Conservation (phyloP, 2,888 invertebrate genomes). For the Argyresthia goedartella region DNA sequence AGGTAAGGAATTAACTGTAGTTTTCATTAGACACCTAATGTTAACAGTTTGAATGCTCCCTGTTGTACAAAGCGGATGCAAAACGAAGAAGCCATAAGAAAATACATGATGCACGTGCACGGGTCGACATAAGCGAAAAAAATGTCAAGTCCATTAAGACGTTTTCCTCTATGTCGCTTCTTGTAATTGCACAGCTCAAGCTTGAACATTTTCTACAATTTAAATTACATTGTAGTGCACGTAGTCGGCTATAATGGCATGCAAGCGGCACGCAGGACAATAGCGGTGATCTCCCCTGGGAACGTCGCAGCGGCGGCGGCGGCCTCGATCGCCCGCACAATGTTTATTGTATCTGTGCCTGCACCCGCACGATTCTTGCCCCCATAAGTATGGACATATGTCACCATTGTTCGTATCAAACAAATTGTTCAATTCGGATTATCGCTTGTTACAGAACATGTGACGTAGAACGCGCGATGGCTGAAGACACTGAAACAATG, state of each 20-base stretch:
- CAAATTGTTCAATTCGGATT: too few species aligned
- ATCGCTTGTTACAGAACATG: slow-evolving; percentile 61
- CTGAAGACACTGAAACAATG: slow-evolving; percentile 36
- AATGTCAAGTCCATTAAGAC: neutral
- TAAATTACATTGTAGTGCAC: neutral
- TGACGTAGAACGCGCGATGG: slow-evolving; percentile 44
- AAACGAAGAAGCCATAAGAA: slow-evolving; percentile 28
- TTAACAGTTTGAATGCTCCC: too few species aligned
- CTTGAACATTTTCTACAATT: neutral
- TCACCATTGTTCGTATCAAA: too few species aligned
- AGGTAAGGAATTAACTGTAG: too few species aligned
- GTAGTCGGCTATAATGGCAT: neutral
- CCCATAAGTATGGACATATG: too few species aligned
- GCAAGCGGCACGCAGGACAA: slow-evolving; percentile 28
- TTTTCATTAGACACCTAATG: too few species aligned
- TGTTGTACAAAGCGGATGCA: too few species aligned
- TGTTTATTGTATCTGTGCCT: too few species aligned
- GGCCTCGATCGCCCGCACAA: neutral
- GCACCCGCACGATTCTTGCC: neutral
- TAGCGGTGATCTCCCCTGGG: slow-evolving; percentile 38
- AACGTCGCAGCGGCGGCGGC: too few species aligned
- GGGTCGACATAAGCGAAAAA: neutral
- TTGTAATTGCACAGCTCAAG: neutral
- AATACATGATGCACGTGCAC: too few species aligned
- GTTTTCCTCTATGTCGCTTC: neutral